Evolutionary conservation across 2,113 vertebrate genomes (phyloP).

Genomic region (Tauraco erythrolophus): DNA sequence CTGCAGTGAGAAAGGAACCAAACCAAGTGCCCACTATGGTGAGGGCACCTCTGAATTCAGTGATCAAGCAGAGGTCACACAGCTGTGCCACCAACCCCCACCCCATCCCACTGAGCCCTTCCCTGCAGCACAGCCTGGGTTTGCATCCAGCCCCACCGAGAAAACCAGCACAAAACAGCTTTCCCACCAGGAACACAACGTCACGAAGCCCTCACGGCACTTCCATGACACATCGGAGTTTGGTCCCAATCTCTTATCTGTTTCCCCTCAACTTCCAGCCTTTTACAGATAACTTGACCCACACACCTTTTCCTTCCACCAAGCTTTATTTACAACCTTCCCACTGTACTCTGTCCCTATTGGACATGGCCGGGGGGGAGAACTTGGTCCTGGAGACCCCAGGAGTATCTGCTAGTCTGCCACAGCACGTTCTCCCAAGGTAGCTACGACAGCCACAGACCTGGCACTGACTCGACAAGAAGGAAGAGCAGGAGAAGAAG

Average conservation of each 20-base stretch:
- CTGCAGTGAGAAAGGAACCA: not conserved
- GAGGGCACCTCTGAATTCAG: not conserved
- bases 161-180: not conserved
- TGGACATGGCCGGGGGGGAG: not conserved
- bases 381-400: not conserved
- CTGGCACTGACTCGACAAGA: too few relatives aligned
- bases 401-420: not conserved
- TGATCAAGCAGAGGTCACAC: not conserved
- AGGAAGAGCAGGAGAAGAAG: too few relatives aligned
- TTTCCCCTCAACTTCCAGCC: not conserved
- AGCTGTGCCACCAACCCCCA: not conserved
- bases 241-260: not conserved
- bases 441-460: too few relatives aligned
- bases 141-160: not conserved
- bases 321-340: not conserved
- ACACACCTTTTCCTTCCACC: not conserved
- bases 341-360: not conserved
- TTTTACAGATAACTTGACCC: not conserved
- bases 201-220: not conserved
- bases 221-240: fast-evolving
- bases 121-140: not conserved
- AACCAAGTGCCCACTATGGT: fast-evolving
- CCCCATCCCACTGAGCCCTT: not conserved
- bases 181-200: fast-evolving
- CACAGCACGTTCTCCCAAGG: too few relatives aligned